Base-by-base conservation (phyloP, 2,888 invertebrate genomes). In the Panzeria rudis region DNA sequence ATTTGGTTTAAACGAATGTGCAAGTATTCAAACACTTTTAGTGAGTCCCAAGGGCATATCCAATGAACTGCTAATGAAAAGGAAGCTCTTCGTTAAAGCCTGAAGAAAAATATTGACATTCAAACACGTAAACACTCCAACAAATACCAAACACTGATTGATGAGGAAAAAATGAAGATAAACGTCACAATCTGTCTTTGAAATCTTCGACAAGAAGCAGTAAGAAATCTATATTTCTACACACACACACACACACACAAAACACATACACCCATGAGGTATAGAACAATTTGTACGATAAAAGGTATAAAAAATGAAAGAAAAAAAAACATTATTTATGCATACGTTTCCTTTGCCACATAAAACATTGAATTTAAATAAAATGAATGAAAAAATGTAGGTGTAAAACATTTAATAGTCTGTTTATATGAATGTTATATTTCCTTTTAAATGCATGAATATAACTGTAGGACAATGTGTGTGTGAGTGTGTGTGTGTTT, bases 321-420 rank as follows among this genome's bases (percentile, higher is more conserved):
- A 69, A 62, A 75, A 75, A 77, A 23, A 69, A 62, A 72, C 80
- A 83, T 86, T 86, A 86, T 82, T 86, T 86, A 86, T 86, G 79
- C 83, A 86, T 80, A 83, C 80, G 83, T 50, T 82, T 69, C 56
- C 54, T 75, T 54, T 79, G 68, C 79, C 68, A 50, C 72, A 64
- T 25, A 69, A 73, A 78, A 59, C 61, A 73, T 32, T 73, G 29
- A 68, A 75, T 71, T 64, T 62, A 78, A 81, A 82, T 61, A 54
- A 73, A 77, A 72, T 35, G 68, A 54, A 54, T 11, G 29, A 47
- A 54, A 66, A 80, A 84, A 72, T 83, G 83, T 77, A 86, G 86
- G 85, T 85, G 85, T 85, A 82, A 85, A 85, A 85, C 86, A 83
- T 86, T 83, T 83, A 83, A 86, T 86, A 83, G 83, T 76, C 83